Base-by-base conservation (phyloP, 2,797 vertebrate species). In the Trachops cirrhosus region DNA sequence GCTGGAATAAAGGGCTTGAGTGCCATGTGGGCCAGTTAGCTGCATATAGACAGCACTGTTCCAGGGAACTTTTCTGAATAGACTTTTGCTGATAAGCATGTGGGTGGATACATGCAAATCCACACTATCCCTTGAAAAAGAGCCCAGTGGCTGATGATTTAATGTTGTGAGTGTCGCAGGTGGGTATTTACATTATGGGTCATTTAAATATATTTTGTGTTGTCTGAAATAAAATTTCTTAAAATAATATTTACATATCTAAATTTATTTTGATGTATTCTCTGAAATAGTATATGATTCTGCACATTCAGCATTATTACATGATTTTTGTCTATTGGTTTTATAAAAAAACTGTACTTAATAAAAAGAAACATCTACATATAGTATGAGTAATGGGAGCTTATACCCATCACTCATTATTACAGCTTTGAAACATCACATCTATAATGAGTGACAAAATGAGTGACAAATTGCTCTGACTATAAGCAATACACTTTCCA, bases 201-300 rank as follows among this genome's bases (percentile, higher is more conserved):
- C 93, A 48, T 32, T 93, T 68, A 59, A 29, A 41, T 82, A 68
- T 37, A 32, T 77, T 19, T 50, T 95, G 8, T 46, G 11, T 57
- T 95, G 19, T 21, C 29, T 71, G 34, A 64, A 71, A 9, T 57
- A 24, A 9, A 71, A 41, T 39, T 70, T 78, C 78, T 82, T 44
- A 15, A 82, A 89, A 71, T 9, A 54, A 41, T 37, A 29, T 82
- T 96, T 75, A 71, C 74, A 91, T 91, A 74, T 24, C 21, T 93
- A 88, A n/a, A 92, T 78, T 86, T 67, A 86, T 86, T 64, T 92
- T 90, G 2, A n/a, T 64, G 2, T 37, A 24, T 95, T 88, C 67
- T 71, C 77, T 74, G 16, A 95, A 95, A 78, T 83, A 48, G 22
- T 71, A 32, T 86, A 29, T 84, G 16, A 90, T 41, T 95, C 57